Percentiles rank a stretch among this genome's conserved stretches.
phyloP scores from a whole-genome alignment of 2,888 invertebrate genomes.

The Macaria notata region DNA sequence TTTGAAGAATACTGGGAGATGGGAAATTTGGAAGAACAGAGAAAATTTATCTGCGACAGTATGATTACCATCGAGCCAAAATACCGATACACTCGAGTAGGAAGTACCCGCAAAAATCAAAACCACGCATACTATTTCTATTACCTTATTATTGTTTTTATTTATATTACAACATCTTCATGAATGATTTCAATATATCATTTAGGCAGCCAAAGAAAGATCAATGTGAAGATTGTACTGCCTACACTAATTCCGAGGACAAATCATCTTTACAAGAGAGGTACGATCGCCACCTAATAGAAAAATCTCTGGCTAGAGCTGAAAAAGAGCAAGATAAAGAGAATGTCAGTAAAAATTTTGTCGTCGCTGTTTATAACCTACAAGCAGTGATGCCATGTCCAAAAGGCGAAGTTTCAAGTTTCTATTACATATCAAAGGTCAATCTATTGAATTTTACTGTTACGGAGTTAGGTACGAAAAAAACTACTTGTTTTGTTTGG shows the following conservation, averaged over 20 bases:
- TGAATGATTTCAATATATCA: constrained; percentile 27
- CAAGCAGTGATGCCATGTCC: constrained; percentile 37
- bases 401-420: constrained; percentile 32
- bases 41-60: constrained; percentile 13
- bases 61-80: constrained; percentile 11
- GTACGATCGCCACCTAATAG: constrained; percentile 27
- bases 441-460: no score
- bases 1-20: constrained; percentile 15
- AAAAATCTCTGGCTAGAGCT: constrained; percentile 28
- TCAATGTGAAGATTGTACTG: constrained; percentile 33
- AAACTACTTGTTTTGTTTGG: no score
- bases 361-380: constrained; percentile 30
- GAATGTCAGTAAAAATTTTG: constrained; percentile 14
- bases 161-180: constrained; percentile 30
- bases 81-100: constrained; percentile 24
- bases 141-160: no score
- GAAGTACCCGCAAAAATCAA: constrained; percentile 22
- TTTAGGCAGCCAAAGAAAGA: constrained; percentile 35
- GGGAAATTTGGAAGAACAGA: constrained; percentile 11
- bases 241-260: constrained; percentile 28
- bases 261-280: constrained; percentile 21
- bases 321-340: constrained; percentile 31
- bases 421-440: constrained; percentile 34
- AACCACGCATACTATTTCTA: constrained; percentile 27
- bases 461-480: no score